These are phyloP conservation scores for Drosophila ambigua DNA, from an alignment of 1,140 invertebrate species.

Conservation along the genomic window DNA sequence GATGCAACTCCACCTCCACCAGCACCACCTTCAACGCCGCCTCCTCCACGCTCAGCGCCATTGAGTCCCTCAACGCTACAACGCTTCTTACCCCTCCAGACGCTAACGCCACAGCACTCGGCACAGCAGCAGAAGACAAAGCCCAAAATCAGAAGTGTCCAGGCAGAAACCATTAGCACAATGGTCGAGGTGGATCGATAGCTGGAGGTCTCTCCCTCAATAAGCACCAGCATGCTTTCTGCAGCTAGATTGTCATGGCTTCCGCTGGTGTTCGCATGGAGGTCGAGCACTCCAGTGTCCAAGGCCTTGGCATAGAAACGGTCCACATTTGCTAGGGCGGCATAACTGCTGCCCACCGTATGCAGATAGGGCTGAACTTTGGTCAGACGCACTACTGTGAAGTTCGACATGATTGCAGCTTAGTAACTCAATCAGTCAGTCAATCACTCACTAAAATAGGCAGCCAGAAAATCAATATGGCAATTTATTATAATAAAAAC, in stretches of 20 bases:
- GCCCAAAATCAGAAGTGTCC: constrained; percentile 71
- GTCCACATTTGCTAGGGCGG: constrained; percentile 54
- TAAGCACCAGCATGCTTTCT: constrained; percentile 53
- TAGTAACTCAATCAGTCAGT: constrained; percentile 36
- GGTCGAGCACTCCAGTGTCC: constrained; percentile 20
- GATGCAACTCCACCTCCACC: constrained; percentile 1
- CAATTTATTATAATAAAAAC: constrained; percentile 11
- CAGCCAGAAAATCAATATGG: constrained; percentile 25
- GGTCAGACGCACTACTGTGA: constrained; percentile 51
- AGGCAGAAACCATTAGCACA: constrained; percentile 71
- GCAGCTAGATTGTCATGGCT: constrained; percentile 35
- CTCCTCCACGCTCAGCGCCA: constrained; percentile 6
- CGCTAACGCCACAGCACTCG: constrained; percentile 71
- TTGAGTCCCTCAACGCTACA: constrained; percentile 27
- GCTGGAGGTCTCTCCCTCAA: constrained; percentile 56
- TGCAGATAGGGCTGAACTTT: constrained; percentile 66
- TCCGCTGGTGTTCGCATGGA: constrained; percentile 15
- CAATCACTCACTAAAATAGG: constrained; percentile 1
- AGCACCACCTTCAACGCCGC: neutral
- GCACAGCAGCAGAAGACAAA: constrained; percentile 77
- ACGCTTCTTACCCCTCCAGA: constrained; percentile 67
- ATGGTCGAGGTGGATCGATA: constrained; percentile 75
- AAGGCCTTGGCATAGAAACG: constrained; percentile 35
- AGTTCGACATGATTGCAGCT: constrained; percentile 58
- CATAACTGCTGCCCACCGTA: constrained; percentile 50